These are phyloP conservation scores for Alectura lathami DNA, from an alignment of 2,113 vertebrate species.

Conservation along the genomic window DNA sequence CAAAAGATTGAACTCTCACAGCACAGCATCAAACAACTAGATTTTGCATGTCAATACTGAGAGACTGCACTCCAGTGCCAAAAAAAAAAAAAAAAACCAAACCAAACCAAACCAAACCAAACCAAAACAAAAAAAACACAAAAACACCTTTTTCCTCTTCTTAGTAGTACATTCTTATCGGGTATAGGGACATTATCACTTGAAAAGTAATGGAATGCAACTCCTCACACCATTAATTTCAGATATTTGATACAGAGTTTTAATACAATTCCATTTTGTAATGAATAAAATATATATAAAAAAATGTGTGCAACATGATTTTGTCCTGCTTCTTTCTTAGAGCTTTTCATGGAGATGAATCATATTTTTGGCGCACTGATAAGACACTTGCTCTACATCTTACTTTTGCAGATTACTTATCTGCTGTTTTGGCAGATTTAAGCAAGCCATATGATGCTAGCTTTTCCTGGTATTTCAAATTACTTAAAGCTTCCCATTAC, in stretches of 20 bases:
- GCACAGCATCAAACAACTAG: background rate
- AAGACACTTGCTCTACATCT: conserved; percentile 1
- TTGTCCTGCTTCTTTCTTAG: background rate
- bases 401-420: conserved; percentile 7
- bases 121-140: background rate
- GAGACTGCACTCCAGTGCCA: too few relatives aligned
- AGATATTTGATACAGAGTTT: conserved; percentile 1
- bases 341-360: background rate
- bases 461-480: conserved; percentile 43
- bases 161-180: background rate
- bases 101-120: too few relatives aligned
- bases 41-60: background rate
- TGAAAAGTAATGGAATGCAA: conserved; percentile 6
- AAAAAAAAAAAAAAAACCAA: too few relatives aligned
- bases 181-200: background rate
- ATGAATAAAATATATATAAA: too few relatives aligned
- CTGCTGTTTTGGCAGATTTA: conserved; percentile 29
- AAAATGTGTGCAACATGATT: background rate
- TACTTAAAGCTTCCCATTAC: conserved; percentile 19
- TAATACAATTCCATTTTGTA: conserved; percentile 7
- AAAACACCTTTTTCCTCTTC: background rate
- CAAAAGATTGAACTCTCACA: background rate
- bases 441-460: background rate
- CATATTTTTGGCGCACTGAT: background rate
- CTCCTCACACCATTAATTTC: conserved; percentile 14